A percentile compares a stretch with the other conserved stretches of the same genome.
Evolutionary conservation across 2,888 invertebrate genomes (phyloP).

Genomic region (Mellilla xanthometata): DNA sequence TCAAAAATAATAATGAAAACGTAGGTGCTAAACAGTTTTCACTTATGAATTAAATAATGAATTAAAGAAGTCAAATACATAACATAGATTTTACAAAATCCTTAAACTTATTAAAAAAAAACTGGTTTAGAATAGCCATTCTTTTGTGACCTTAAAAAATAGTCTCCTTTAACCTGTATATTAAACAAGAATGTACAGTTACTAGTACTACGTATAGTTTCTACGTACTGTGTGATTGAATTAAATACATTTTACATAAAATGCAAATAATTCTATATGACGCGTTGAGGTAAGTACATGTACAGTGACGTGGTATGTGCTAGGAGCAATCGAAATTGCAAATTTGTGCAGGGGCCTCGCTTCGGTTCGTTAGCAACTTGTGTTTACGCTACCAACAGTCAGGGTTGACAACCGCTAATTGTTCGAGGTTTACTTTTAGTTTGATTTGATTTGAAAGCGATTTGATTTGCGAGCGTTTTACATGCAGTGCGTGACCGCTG

Average conservation of each 20-base stretch:
- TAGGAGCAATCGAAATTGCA: conserved; percentile 80
- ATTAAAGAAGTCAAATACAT: no score
- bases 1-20: no score
- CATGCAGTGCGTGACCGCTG: conserved; percentile 18
- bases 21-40: no score
- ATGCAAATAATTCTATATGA: background rate
- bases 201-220: no score
- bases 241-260: background rate
- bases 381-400: conserved; percentile 75
- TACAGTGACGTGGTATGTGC: conserved; percentile 47
- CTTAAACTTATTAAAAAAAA: no score
- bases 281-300: conserved; percentile 17
- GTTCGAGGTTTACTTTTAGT: conserved; percentile 61
- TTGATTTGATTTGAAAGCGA: conserved; percentile 41
- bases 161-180: no score
- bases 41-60: no score
- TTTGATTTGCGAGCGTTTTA: conserved; percentile 31
- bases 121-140: no score
- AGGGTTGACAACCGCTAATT: conserved; percentile 75
- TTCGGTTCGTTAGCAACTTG: conserved; percentile 80
- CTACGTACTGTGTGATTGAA: no score
- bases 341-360: conserved; percentile 79
- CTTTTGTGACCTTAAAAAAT: no score
- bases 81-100: no score
- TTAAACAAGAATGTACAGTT: no score